Percentiles rank a stretch among this genome's conserved stretches.
These are phyloP conservation scores for Archocentrus centrarchus DNA, from an alignment of 2,113 vertebrate species.

Conservation along the genomic window DNA sequence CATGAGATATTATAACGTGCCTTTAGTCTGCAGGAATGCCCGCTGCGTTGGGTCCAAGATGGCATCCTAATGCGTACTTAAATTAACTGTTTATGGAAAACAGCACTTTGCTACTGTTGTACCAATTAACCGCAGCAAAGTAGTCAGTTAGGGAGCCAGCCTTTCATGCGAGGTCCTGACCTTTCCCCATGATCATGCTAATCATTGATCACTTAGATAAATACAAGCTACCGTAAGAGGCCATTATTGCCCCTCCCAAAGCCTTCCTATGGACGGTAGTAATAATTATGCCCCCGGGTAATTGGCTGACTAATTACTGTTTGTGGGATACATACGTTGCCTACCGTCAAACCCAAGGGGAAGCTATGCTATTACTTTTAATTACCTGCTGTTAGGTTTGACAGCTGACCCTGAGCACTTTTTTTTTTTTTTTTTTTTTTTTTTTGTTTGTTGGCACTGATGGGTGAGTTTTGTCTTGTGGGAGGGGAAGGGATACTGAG, in stretches of 20 bases:
- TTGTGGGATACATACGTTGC: conserved; percentile 52
- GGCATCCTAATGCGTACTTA: conserved; percentile 12
- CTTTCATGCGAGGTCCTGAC: conserved; percentile 56
- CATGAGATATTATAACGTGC: background rate
- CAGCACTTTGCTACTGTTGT: conserved; percentile 31
- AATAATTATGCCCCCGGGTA: conserved; percentile 67
- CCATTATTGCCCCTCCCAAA: conserved; percentile 51
- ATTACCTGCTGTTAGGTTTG: conserved; percentile 62
- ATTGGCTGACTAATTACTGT: conserved; percentile 68
- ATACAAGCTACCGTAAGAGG: conserved; percentile 48
- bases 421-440: background rate
- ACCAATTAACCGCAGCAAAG: conserved; percentile 38
- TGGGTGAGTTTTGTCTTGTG: conserved; percentile 22
- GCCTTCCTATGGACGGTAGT: conserved; percentile 45
- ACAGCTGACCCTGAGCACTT: conserved; percentile 35
- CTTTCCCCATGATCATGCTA: conserved; percentile 63
- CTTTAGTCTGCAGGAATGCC: background rate
- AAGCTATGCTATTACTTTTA: conserved; percentile 59
- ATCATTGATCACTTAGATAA: conserved; percentile 69
- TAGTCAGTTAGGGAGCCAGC: conserved; percentile 20
- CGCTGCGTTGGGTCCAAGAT: background rate
- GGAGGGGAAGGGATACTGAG: conserved; percentile 11
- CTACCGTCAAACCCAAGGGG: conserved; percentile 28
- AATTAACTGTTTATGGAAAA: conserved; percentile 31
- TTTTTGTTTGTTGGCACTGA: conserved; percentile 1